These are phyloP conservation scores for Charanyca ferruginea DNA, from an alignment of 2,888 invertebrate genomes.

Conservation along the genomic window DNA sequence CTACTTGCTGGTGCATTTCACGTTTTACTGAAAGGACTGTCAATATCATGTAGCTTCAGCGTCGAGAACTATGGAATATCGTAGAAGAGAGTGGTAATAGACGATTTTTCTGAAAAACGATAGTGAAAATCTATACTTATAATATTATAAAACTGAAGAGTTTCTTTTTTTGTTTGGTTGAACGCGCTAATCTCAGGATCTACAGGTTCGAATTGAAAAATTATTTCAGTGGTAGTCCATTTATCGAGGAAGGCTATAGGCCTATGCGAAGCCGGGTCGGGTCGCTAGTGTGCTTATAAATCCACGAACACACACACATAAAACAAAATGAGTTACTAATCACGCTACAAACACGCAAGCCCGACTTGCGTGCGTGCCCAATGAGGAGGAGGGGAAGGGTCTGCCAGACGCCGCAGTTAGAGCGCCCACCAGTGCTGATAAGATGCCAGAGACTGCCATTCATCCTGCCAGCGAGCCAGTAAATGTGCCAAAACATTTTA, in stretches of 20 bases:
- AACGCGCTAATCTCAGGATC: too few relatives aligned
- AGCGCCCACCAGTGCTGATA: conserved; percentile 53
- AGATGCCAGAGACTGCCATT: conserved; percentile 28
- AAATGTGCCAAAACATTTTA: conserved; percentile 36
- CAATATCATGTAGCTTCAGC: conserved; percentile 27
- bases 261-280: too few relatives aligned
- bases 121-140: too few relatives aligned
- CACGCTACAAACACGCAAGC: conserved; percentile 40
- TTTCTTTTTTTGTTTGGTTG: too few relatives aligned
- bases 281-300: conserved; percentile 14
- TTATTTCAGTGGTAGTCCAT: too few relatives aligned
- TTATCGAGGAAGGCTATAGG: too few relatives aligned
- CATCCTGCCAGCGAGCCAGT: conserved; percentile 35
- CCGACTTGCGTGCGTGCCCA: conserved; percentile 43
- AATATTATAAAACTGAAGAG: too few relatives aligned
- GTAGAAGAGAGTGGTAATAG: background rate
- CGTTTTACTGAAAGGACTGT: conserved; percentile 40
- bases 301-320: conserved; percentile 9
- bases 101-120: background rate
- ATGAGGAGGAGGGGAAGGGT: conserved; percentile 35
- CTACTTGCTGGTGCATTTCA: conserved; percentile 49
- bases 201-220: too few relatives aligned
- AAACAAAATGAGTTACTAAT: conserved; percentile 41
- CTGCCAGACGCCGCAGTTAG: conserved; percentile 44
- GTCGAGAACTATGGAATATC: conserved; percentile 14